Base-by-base conservation (phyloP, 2,888 invertebrate species). In the Hylaea fasciaria region DNA sequence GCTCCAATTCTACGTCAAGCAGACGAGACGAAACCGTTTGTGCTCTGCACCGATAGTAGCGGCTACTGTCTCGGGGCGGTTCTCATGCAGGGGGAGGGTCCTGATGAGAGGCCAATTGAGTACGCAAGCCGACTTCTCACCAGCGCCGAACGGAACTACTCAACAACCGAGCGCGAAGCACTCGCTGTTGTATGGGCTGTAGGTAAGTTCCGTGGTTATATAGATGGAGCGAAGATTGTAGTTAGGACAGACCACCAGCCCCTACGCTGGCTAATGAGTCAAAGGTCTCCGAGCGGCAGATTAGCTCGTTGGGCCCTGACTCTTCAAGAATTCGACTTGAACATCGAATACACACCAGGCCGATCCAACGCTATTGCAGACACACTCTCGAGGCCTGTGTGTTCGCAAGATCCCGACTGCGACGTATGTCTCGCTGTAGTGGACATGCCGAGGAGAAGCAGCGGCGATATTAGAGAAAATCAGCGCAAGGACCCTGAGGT, bases 161-260 rank as follows among this genome's bases (percentile, higher is more conserved):
- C 54, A 0, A 62, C 45, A 5, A 45, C 45, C n/a, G 45, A 45
- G 10, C 22, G 45, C 9, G 45, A 45, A n/a, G 45, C 45, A 1
- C 12, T 45, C n/a, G 45, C 45, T 5, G 45, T 45, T 2, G 45
- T 45, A 7, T 48, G 48, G 48, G 66, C 63, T 0, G 43, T 68
- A 0, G 14, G 22, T 0, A 67, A 64, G n/a, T 68, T 69, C 22
- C 5, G 70, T n/a, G 68, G 83, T 73, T 57, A 67, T 83, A 63
- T 71, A 81, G 43, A 83, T 75, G 35, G 67, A 0, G 78, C 87
- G 1, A 10, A 29, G 9, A 11, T 32, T 9, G 46, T 32, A 10
- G 44, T 44, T 0, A 17, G 11, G 11, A 12, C 44, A 7, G 44
- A 44, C 7, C 44, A 44, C 11, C 44, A 44, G 22, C 44, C 44